Evolutionary conservation across 2,113 vertebrate genomes (phyloP), one percentile per base, ranked within the genome.

Genomic region (western clawed frog (Xenopus tropicalis)): DNA sequence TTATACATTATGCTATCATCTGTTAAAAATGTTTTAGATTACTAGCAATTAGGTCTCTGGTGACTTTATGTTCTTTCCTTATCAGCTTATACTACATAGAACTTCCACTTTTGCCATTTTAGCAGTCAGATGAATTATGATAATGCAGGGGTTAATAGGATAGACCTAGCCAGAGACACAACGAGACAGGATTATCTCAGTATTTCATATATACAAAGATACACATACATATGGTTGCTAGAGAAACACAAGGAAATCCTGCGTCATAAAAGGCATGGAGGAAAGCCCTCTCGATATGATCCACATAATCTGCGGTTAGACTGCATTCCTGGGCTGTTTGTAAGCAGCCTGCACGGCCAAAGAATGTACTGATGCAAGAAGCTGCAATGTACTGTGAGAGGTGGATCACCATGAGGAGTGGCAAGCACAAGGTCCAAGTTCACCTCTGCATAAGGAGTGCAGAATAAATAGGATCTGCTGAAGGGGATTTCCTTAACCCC

Each of bases 351-450:
- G 25, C 25, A 25, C 46, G 42, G 61, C 57, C n/a, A 19, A 69
- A 43, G 72, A 75, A 75, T 75, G 22, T 69, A 69, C 46, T 75
- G 44, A 75, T 75, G 72, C 44, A 75, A 69, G 23, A 48, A 29
- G 10, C 66, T 69, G 72, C 24, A 75, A 75, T 29, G 11, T 10
- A 37, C 22, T 51, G 20, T 61, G 72, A 22, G 42, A 61, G 56
- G 43, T 29, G 59, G 57, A 11, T 2, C 54, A 42, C 21, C 43
- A 17, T 29, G 43, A 24, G 42, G n/a, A 24, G 37, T 22, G 56
- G 54, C 29, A 22, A 25, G 16, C 14, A 4, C 7, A n/a, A 21
- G 25, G 16, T 22, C 25, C 11, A 61, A n/a, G 24, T 44, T 66
- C 16, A 63, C 72, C 24, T 42, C 19, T 52, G 43, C 21, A 46